Evolutionary conservation across 2,888 invertebrate genomes (phyloP).

Genomic region (Sarcophaga rosellei): DNA sequence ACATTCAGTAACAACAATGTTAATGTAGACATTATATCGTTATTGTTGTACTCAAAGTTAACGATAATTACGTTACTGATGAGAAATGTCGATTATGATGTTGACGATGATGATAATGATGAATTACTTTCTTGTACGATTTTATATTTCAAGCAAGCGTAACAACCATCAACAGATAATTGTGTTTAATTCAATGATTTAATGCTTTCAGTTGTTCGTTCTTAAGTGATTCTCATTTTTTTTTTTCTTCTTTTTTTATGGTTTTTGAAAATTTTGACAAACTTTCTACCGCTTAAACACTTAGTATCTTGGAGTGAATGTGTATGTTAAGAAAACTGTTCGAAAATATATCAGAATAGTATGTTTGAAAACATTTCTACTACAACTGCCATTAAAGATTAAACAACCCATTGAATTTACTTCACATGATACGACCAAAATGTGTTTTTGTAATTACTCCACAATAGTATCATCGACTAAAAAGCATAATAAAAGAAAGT

Average conservation of each 20-base stretch:
- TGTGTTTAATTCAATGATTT: conserved; percentile 49
- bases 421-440: no score
- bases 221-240: conserved; percentile 17
- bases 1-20: conserved; percentile 26
- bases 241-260: not conserved
- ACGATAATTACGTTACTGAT: conserved; percentile 27
- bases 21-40: conserved; percentile 4
- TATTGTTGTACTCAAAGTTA: conserved; percentile 10
- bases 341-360: no score
- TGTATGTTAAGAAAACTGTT: no score
- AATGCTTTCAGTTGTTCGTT: conserved; percentile 36
- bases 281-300: not conserved
- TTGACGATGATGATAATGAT: conserved; percentile 28
- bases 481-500: no score
- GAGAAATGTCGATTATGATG: not conserved
- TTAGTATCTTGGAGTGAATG: not conserved
- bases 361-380: no score
- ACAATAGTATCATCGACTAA: no score
- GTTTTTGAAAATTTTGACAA: not conserved
- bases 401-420: no score
- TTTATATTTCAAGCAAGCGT: conserved; percentile 57
- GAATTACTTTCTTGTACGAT: conserved; percentile 56
- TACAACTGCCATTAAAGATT: no score
- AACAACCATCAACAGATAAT: conserved; percentile 58
- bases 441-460: no score